These are phyloP conservation scores for Halcyon smyrnensis DNA, from an alignment of 2,797 vertebrate species.

Conservation along the genomic window DNA sequence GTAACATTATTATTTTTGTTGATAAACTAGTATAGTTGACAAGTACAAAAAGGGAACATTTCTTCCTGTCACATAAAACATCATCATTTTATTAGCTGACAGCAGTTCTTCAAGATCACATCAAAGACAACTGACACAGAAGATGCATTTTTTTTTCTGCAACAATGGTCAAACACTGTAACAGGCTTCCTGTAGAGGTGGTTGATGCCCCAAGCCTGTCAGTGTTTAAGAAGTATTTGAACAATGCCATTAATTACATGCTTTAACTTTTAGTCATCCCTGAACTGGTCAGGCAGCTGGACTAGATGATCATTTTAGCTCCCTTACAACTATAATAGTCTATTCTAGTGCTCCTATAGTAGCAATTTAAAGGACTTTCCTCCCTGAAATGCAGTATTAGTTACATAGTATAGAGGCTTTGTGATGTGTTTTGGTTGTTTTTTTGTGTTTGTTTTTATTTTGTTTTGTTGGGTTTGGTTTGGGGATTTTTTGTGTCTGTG, in stretches of 20 bases:
- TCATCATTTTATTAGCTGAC: conserved; percentile 2
- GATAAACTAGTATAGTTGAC: background rate
- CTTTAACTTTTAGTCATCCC: background rate
- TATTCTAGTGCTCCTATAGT: background rate
- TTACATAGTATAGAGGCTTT: background rate
- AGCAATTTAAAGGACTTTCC: background rate
- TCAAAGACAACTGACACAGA: background rate
- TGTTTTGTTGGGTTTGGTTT: no score
- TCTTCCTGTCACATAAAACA: background rate
- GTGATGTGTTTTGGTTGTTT: background rate
- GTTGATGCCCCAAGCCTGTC: fast-evolving
- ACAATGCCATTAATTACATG: background rate
- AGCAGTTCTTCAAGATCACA: background rate
- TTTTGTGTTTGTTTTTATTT: background rate
- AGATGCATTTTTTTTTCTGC: background rate
- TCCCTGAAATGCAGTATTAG: background rate
- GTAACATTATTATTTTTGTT: background rate
- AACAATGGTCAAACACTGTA: background rate
- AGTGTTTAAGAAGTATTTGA: background rate
- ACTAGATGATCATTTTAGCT: background rate
- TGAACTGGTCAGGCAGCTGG: background rate
- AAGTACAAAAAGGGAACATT: background rate
- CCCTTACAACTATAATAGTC: background rate
- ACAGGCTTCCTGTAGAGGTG: background rate
- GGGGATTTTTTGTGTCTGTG: background rate